Base-by-base conservation (phyloP, 2,888 invertebrate species). In the Chouioia cunea region DNA sequence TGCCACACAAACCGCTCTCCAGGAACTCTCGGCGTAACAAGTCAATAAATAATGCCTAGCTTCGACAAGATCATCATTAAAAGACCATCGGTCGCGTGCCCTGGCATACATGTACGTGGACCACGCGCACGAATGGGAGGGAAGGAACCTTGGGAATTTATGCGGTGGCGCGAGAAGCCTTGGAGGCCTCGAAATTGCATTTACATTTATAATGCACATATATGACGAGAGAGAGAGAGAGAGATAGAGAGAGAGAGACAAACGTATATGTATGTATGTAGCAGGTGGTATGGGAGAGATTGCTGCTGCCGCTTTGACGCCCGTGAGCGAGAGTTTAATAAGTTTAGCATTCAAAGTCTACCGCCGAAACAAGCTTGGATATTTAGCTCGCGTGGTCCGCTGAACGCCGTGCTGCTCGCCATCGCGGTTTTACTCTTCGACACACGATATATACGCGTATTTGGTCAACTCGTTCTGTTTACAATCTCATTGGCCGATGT, bases 271-370 rank as follows among this genome's bases (percentile, higher is more conserved):
- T 36, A 36, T 12, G n/a, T n/a, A 10, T 36, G 36, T 36, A 36
- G 36, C 36, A 36, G 36, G 36, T 36, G 36, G 36, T 36, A 36
- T 6, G 56, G 8, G 27, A 15, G 56, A 56, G 43, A 56, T 18
- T 43, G 36, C 54, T 8, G 27, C n/a, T 16, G 4, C 16, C 43
- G 18, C 12, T 16, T 56, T 36, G 22, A 20, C 20, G 58, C 8
- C 47, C 8, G 46, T 22, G 59, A 47, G 59, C 36, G 23, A 22
- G 47, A 59, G 20, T 47, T 22, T 59, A 59, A 59, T 59, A 27
- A 47, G 47, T 59, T 59, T 59, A 59, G 59, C 59, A 47, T 59
- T 59, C 47, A 59, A 59, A 59, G 46, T 47, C 47, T 22, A 23
- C 36, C 36, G 36, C 36, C 36, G 47, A 47, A 47, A 59, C 58